Conservation (phyloP, 2,797 vertebrate genomes). For the Lepus oiostolus region DNA sequence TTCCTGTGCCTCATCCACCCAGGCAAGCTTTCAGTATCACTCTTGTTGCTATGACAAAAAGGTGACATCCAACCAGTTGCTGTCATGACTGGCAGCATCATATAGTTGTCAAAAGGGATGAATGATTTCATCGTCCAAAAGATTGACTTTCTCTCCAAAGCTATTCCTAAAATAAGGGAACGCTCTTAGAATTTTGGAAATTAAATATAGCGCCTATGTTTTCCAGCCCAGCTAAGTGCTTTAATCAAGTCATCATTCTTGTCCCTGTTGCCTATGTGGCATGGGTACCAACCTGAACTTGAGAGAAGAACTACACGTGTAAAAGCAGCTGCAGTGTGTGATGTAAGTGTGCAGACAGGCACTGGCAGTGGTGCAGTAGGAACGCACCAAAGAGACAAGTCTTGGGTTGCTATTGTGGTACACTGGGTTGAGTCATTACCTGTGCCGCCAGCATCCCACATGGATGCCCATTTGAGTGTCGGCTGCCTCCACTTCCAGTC, state of each 20-base stretch:
- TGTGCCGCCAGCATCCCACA: too few relatives aligned
- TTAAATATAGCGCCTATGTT: background rate
- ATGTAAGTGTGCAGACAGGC: background rate
- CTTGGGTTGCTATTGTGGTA: too few relatives aligned
- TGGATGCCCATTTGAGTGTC: too few relatives aligned
- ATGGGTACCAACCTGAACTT: background rate
- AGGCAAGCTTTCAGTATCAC: background rate
- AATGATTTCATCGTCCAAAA: background rate
- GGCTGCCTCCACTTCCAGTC: too few relatives aligned
- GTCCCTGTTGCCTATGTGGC: background rate
- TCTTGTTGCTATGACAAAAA: constrained; percentile 18
- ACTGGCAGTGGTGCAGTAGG: background rate
- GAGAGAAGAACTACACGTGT: background rate
- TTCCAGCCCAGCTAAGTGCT: background rate
- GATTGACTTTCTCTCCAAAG: background rate
- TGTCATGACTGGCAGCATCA: constrained; percentile 11
- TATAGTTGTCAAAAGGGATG: background rate
- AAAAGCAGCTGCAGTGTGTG: background rate
- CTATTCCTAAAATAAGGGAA: constrained; percentile 2
- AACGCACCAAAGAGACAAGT: accelerated
- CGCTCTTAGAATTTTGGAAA: background rate
- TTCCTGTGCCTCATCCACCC: background rate
- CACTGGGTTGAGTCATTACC: too few relatives aligned
- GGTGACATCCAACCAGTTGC: constrained; percentile 38
- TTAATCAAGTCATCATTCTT: background rate